phyloP scores from a whole-genome alignment of 1,140 invertebrate genomes.

The Muscidifurax raptorellus region DNA sequence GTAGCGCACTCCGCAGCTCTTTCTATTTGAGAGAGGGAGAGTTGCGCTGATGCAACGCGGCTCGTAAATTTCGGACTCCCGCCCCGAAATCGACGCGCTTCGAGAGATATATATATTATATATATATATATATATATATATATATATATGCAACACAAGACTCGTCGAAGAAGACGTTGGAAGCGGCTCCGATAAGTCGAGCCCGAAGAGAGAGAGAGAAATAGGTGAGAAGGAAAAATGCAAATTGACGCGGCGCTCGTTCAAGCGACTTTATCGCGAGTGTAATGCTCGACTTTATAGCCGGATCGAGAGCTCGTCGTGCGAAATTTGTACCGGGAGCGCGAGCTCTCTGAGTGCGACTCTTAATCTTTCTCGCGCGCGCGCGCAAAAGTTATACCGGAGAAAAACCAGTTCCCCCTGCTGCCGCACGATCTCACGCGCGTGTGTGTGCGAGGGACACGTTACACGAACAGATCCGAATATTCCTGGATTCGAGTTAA shows the following conservation, averaged over 20 bases:
- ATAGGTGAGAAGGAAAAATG: conserved; percentile 53
- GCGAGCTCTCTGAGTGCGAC: conserved; percentile 46
- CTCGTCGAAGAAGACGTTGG: neutral
- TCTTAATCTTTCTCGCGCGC: conserved; percentile 51
- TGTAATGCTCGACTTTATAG: conserved; percentile 54
- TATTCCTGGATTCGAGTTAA: conserved; percentile 71
- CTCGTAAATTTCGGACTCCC: conserved; percentile 68
- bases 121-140: no score
- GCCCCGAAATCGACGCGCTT: conserved; percentile 64
- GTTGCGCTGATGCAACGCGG: conserved; percentile 44
- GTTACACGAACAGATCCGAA: conserved; percentile 39
- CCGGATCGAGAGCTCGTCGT: conserved; percentile 29
- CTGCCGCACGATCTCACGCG: no score
- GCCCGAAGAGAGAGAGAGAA: conserved; percentile 6
- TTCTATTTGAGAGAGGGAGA: conserved; percentile 49
- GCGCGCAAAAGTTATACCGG: neutral
- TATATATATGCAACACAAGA: neutral
- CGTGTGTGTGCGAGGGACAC: conserved; percentile 26
- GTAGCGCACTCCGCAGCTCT: conserved; percentile 66
- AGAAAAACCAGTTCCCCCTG: conserved; percentile 69
- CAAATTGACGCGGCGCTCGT: conserved; percentile 52
- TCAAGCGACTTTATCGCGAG: conserved; percentile 50
- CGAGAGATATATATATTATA: no score
- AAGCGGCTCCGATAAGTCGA: neutral
- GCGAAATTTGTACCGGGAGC: conserved; percentile 53